Conservation (phyloP, 2,888 invertebrate genomes). For the Epistrophe eligans region DNA sequence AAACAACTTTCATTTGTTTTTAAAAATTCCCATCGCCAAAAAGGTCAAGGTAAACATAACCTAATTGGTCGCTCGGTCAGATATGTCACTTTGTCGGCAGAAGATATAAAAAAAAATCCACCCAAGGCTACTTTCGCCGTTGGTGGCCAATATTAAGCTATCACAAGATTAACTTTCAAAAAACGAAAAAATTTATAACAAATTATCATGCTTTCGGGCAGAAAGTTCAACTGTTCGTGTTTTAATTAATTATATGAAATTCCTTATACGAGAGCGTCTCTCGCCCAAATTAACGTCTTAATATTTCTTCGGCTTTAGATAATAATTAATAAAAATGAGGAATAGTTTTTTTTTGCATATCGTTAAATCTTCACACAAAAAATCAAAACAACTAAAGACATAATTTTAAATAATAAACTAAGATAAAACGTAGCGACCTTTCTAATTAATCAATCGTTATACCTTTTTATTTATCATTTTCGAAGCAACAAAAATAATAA, state of each 20-base stretch:
- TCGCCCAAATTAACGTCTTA: neutral
- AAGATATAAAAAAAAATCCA: neutral
- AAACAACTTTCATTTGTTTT: neutral
- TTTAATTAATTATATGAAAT: slow-evolving; percentile 27
- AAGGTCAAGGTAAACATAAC: slow-evolving; percentile 23
- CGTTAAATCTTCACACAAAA: neutral
- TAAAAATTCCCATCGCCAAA: neutral
- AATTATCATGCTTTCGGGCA: slow-evolving; percentile 27
- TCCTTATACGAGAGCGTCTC: slow-evolving; percentile 5
- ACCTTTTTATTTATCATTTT: slow-evolving; percentile 21
- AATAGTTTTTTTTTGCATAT: neutral
- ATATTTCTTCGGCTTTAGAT: slow-evolving; percentile 5
- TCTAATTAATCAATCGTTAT: slow-evolving; percentile 36
- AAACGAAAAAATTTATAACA: slow-evolving; percentile 7
- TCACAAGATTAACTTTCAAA: neutral
- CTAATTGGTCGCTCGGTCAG: neutral
- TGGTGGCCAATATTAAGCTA: slow-evolving; percentile 10
- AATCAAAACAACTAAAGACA: slow-evolving; percentile 7
- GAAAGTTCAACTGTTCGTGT: slow-evolving; percentile 33
- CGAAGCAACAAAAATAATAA: neutral
- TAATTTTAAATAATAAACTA: slow-evolving; percentile 20
- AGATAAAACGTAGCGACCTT: slow-evolving; percentile 30
- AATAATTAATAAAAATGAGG: slow-evolving; percentile 5
- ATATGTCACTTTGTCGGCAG: slow-evolving; percentile 5
- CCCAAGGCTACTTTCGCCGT: slow-evolving; percentile 18